Conservation (phyloP, 2,888 invertebrate species). For the Meghimatium bilineatum region DNA sequence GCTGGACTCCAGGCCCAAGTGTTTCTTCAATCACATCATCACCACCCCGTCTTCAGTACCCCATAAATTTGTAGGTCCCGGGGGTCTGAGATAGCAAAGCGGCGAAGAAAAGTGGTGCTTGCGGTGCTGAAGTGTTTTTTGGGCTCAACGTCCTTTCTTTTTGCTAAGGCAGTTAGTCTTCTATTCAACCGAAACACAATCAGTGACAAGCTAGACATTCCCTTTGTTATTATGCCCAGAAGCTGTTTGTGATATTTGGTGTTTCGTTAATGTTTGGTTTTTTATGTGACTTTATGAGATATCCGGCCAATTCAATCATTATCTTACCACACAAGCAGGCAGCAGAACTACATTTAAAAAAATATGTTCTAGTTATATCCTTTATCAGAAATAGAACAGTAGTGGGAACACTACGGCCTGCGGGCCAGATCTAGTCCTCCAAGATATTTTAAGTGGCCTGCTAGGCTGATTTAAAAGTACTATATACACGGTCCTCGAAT, state of each 20-base stretch:
- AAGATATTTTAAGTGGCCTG: no score
- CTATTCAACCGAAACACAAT: not conserved
- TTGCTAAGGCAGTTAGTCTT: conserved; percentile 1
- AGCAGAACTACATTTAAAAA: no score
- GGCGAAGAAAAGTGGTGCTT: not conserved
- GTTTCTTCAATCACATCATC: not conserved
- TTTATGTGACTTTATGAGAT: no score
- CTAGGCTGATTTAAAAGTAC: no score
- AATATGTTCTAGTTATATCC: no score
- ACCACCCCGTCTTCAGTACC: not conserved
- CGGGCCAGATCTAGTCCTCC: no score
- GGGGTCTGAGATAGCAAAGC: not conserved
- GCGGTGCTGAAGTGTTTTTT: not conserved
- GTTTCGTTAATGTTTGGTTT: not conserved
- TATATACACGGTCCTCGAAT: no score
- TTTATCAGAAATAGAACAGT: no score
- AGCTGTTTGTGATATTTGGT: not conserved
- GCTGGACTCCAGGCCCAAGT: not conserved
- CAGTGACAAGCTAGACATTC: not conserved
- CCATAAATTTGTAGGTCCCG: not conserved
- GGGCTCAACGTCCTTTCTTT: not conserved
- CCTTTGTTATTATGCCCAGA: not conserved
- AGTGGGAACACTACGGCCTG: no score
- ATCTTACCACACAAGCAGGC: no score
- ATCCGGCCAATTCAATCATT: no score